Percentiles rank a stretch among this genome's conserved stretches.
phyloP scores from a whole-genome alignment of 2,113 vertebrate species.

The Acanthisitta chloris region DNA sequence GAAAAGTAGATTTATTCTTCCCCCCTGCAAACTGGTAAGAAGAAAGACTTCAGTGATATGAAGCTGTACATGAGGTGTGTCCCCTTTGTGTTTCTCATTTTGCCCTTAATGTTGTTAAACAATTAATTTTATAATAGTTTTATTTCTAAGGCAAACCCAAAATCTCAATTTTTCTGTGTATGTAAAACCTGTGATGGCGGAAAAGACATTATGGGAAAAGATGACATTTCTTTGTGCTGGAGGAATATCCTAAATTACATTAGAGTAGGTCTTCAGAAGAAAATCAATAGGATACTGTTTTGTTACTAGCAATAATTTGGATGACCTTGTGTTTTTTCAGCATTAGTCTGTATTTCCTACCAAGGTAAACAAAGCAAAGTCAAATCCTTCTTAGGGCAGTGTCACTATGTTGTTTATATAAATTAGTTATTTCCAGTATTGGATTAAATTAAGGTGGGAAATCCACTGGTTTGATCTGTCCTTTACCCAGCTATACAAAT shows the following conservation, averaged over 20 bases:
- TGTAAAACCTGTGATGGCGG: not conserved
- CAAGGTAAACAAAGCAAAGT: not conserved
- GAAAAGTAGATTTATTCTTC: not conserved
- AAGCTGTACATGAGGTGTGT: not conserved
- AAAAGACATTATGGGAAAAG: not conserved
- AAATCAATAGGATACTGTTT: not conserved
- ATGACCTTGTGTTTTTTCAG: conserved; percentile 16
- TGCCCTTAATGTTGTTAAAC: not conserved
- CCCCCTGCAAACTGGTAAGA: not conserved
- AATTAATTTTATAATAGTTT: not conserved
- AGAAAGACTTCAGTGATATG: not conserved
- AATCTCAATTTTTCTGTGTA: not conserved
- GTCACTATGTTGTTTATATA: not conserved
- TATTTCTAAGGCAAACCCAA: not conserved
- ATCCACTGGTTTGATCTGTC: not conserved
- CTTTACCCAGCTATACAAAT: not conserved
- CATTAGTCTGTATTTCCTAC: not conserved
- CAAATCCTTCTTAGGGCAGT: not conserved
- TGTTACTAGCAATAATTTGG: not conserved
- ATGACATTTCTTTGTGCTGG: not conserved
- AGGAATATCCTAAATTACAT: not conserved
- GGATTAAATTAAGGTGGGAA: not conserved
- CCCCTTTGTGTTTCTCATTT: not conserved
- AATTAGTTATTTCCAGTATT: not conserved
- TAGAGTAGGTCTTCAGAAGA: not conserved